Percentiles rank a stretch among this genome's conserved stretches.
Conservation (phyloP, 2,797 vertebrate genomes). For the Acanthis flammea region DNA sequence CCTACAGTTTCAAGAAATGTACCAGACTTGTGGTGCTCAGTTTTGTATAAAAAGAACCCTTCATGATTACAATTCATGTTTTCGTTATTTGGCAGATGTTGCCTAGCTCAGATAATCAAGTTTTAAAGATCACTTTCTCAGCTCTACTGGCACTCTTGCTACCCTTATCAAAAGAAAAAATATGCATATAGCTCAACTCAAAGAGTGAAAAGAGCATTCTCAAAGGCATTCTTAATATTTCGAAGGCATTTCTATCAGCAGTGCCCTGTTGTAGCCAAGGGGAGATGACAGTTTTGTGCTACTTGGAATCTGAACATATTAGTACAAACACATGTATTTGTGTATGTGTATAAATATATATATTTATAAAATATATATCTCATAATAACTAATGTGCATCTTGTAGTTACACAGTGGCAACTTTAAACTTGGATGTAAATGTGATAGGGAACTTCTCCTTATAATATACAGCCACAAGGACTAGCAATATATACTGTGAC, state of each 20-base stretch:
- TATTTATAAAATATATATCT: neutral
- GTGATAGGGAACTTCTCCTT: neutral
- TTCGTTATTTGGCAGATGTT: neutral
- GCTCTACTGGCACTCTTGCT: neutral
- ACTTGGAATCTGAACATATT: neutral
- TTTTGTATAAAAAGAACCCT: neutral
- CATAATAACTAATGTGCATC: neutral
- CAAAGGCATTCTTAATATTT: neutral
- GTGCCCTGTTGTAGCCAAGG: neutral
- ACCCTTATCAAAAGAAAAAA: neutral
- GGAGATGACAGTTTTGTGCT: neutral
- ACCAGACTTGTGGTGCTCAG: neutral
- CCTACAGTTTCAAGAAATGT: neutral
- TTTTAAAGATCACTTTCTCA: neutral
- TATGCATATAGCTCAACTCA: neutral
- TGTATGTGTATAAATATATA: neutral
- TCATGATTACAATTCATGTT: accelerated
- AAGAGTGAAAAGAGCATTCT: neutral
- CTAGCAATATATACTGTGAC: neutral
- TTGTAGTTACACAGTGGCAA: neutral
- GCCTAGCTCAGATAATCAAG: neutral
- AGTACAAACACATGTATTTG: neutral
- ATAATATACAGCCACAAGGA: neutral
- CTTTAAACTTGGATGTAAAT: neutral
- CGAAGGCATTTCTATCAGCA: neutral